A percentile compares a stretch with the other conserved stretches of the same genome.
Evolutionary conservation across 2,888 invertebrate species (phyloP).

Genomic region (Lasioglossum lativentre): DNA sequence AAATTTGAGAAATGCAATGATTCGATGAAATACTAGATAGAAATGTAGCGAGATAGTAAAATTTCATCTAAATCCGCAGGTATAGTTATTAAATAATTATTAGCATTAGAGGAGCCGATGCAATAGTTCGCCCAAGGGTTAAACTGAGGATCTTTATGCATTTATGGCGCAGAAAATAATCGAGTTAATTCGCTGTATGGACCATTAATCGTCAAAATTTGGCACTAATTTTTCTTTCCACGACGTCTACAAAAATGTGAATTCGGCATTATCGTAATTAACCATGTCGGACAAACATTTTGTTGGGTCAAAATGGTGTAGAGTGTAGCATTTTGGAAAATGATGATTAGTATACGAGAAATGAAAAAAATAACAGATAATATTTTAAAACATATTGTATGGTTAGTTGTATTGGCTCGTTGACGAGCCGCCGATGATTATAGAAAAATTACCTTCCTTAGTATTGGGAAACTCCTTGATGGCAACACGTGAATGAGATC

Average conservation of each 20-base stretch:
- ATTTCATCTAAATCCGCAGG: no score
- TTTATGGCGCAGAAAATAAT: neutral
- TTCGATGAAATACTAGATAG: no score
- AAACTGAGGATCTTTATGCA: no score
- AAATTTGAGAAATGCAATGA: no score
- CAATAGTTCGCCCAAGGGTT: no score
- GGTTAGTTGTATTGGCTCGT: neutral
- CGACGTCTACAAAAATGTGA: no score
- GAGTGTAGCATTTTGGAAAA: neutral
- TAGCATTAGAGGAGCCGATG: neutral
- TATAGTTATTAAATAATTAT: neutral
- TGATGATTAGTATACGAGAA: neutral
- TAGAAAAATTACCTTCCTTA: conserved; percentile 35
- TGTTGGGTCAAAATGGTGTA: neutral
- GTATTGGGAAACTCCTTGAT: conserved; percentile 19
- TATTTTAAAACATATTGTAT: neutral
- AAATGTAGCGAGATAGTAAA: no score
- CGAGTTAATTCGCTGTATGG: no score
- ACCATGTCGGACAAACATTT: no score
- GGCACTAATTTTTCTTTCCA: neutral
- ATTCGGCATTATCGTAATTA: no score
- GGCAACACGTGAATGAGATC: conserved; percentile 52
- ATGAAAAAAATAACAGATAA: neutral
- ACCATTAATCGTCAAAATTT: neutral
- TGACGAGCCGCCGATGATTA: neutral